Percentiles rank a stretch among this genome's conserved stretches.
Evolutionary conservation across 2,113 vertebrate genomes (phyloP).

Genomic region (Diphyllodes magnificus): DNA sequence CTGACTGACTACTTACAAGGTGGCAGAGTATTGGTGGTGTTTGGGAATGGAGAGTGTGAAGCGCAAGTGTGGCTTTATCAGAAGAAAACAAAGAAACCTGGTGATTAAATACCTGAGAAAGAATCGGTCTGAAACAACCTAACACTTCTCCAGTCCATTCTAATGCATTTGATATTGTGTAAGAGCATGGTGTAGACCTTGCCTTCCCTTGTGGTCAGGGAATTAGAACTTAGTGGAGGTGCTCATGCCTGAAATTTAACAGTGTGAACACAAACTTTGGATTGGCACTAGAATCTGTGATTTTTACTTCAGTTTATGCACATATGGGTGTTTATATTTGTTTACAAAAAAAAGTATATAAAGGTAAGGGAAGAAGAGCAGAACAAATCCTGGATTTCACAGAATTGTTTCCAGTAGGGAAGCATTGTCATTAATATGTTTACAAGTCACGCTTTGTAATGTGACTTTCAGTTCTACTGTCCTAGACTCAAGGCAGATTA

Average conservation of each 20-base stretch:
- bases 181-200: neutral
- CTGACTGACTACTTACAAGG: neutral
- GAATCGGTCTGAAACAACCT: neutral
- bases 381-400: slow-evolving; percentile 42
- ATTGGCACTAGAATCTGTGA: neutral
- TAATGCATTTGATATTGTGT: neutral
- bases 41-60: neutral
- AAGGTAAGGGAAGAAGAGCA: neutral
- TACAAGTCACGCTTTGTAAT: neutral
- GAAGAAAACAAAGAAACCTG: neutral
- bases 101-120: neutral
- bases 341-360: neutral
- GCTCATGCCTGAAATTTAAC: neutral
- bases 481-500: slow-evolving; percentile 7
- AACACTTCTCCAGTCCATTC: neutral
- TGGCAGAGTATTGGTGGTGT: neutral
- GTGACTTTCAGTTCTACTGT: neutral
- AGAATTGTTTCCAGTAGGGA: neutral
- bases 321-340: neutral
- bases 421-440: neutral
- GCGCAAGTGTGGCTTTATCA: neutral
- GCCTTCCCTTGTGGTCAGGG: neutral
- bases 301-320: neutral
- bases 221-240: neutral
- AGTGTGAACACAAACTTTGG: neutral